Evolutionary conservation across 2,113 vertebrate species (phyloP), one percentile per base, ranked within the genome.

Genomic region (Erinaceus europaeus): DNA sequence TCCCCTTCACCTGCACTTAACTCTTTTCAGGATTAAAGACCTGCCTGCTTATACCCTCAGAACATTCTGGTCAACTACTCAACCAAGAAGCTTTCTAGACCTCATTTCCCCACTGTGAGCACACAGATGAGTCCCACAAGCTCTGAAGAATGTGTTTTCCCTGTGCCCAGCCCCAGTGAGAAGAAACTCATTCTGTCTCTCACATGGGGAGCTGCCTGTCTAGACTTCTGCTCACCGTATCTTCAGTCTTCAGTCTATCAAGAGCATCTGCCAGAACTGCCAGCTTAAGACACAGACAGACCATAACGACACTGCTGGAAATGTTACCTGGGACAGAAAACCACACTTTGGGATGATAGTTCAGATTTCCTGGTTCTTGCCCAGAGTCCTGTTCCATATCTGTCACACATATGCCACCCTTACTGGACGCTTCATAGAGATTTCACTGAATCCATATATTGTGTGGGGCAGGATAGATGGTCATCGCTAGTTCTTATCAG

Each of bases 301-400:
- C 10, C 21, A 1, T 29, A 12, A 10, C 21, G 36, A 27, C 1
- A 8, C 40, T 6, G 1, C 20, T 10, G 40, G 44, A 78, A 79
- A 40, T 36, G 48, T 55, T 72, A 12, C 18, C 32, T 34, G 0
- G n/a, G 27, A 4, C 14, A 12, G 18, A 52, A 57, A 57, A 13
- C 14, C n/a, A 27, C 10, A 20, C 13, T n/a, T 59, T 20, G 15
- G 15, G 18, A 6, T n/a, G 29, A 29, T 11, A 14, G 10, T 50
- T 9, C 1, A 0, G 10, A 0, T 2, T 13, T 71, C 32, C 25
- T n/a, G 13, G 17, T 20, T 48, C 12, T 12, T 17, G 23, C n/a
- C 10, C 14, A 62, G 9, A 8, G 7, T 62, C 32, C 0, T 17
- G 5, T 32, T 77, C 29, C 27, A 0, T 18, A 84, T 50, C 9